These are phyloP conservation scores for Anabacerthia variegaticeps DNA, from an alignment of 2,797 vertebrate species.

Conservation along the genomic window DNA sequence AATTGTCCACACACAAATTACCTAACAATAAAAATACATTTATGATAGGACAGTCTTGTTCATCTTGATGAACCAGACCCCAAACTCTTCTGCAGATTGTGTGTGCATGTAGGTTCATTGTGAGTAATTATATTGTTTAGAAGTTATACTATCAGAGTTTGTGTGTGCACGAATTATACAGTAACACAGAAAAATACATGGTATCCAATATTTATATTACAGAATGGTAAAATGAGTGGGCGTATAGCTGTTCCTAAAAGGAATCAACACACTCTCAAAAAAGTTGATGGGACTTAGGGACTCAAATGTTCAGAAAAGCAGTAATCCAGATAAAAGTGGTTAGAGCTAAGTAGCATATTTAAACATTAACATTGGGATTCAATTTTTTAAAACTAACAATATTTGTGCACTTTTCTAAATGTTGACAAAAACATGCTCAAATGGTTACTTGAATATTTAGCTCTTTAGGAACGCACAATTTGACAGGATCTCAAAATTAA, in stretches of 20 bases:
- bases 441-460: neutral
- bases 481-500: neutral
- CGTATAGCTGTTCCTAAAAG: neutral
- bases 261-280: neutral
- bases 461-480: neutral
- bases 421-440: neutral
- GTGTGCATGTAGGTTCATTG: neutral
- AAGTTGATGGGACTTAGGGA: neutral
- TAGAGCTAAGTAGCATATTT: neutral
- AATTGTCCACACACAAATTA: conserved; percentile 17
- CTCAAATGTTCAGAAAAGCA: neutral
- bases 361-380: neutral
- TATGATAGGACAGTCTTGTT: conserved; percentile 6
- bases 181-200: neutral
- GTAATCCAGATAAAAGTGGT: neutral
- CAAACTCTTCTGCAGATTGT: neutral
- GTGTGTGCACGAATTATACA: neutral
- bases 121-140: neutral
- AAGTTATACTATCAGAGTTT: neutral
- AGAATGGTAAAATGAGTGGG: neutral
- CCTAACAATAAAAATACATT: conserved; percentile 23
- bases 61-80: conserved; percentile 2
- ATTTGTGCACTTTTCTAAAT: neutral
- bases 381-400: neutral
- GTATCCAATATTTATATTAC: neutral